These are phyloP conservation scores for Paramacrobiotus metropolitanus DNA, from an alignment of 1,140 invertebrate species.

Conservation along the genomic window DNA sequence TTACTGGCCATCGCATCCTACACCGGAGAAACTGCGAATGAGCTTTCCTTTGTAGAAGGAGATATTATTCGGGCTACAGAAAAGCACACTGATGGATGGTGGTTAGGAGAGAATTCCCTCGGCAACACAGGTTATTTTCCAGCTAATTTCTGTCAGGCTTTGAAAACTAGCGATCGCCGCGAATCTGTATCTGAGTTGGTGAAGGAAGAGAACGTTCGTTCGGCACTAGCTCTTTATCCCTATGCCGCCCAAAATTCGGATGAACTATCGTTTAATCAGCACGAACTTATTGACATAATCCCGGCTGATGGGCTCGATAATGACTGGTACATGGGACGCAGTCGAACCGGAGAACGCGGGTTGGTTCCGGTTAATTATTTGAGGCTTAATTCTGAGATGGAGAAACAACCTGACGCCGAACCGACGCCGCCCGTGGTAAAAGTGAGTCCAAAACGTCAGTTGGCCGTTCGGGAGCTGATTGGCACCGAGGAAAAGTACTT, in stretches of 20 bases:
- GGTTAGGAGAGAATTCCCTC: background rate
- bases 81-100: background rate
- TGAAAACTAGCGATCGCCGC: too few relatives aligned
- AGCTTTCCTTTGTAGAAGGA: background rate
- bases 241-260: background rate
- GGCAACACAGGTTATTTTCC: background rate
- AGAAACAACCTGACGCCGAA: background rate
- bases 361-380: background rate
- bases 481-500: constrained; percentile 50
- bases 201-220: too few relatives aligned
- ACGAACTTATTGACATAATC: background rate
- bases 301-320: background rate
- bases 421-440: background rate
- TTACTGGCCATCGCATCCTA: too few relatives aligned
- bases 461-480: constrained; percentile 39
- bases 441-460: background rate
- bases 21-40: too few relatives aligned
- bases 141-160: background rate
- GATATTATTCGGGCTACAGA: background rate
- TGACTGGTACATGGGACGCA: background rate
- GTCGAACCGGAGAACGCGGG: background rate
- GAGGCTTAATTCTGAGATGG: background rate
- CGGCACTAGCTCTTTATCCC: background rate
- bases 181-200: too few relatives aligned
- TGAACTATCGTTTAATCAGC: background rate